These are phyloP conservation scores for Tyto alba DNA, from an alignment of 2,113 vertebrate genomes.

Conservation along the genomic window DNA sequence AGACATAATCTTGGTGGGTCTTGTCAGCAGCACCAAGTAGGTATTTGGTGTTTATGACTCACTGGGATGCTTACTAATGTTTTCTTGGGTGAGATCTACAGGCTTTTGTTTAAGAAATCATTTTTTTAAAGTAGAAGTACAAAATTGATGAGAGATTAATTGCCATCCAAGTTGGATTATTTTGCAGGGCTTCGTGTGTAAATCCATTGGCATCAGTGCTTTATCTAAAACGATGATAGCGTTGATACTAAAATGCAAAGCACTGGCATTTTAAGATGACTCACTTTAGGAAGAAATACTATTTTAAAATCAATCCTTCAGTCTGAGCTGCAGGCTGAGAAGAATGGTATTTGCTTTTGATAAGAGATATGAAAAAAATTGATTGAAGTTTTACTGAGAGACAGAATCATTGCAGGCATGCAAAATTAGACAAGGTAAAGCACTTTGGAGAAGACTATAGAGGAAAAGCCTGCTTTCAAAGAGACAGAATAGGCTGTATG, in stretches of 20 bases:
- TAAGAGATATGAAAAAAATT: not conserved
- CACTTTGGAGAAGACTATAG: not conserved
- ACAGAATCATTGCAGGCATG: not conserved
- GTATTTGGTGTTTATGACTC: constrained; percentile 2
- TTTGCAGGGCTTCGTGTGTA: not conserved
- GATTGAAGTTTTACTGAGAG: not conserved
- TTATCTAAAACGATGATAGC: not conserved
- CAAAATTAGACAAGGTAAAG: not conserved
- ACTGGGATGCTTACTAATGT: not conserved
- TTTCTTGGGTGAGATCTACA: not conserved
- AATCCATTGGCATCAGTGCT: not conserved
- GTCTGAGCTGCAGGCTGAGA: not conserved
- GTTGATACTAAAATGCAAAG: not conserved
- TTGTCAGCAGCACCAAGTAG: not conserved
- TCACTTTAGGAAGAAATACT: not conserved
- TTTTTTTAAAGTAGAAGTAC: not conserved
- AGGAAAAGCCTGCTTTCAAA: not conserved
- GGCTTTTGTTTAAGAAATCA: not conserved
- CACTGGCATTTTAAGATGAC: constrained; percentile 6
- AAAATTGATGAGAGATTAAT: not conserved
- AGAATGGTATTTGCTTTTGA: not conserved
- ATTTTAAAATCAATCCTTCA: not conserved
- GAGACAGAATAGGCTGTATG: not conserved
- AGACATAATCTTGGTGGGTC: not conserved
- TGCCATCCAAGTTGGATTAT: not conserved